A percentile compares a stretch with the other conserved stretches of the same genome.
phyloP scores from a whole-genome alignment of 2,888 invertebrate genomes.

The Halictus quadricinctus region DNA sequence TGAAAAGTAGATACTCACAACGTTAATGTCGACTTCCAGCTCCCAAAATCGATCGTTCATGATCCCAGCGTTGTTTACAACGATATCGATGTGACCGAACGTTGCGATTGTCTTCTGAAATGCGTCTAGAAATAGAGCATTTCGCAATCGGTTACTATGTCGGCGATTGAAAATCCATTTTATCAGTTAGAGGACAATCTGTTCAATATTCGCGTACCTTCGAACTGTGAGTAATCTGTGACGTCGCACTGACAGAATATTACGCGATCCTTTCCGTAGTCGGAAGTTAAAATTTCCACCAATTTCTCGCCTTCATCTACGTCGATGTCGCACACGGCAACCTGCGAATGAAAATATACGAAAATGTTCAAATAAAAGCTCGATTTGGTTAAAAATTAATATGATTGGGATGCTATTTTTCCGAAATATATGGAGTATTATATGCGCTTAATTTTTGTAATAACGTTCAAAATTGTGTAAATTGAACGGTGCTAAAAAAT shows the following conservation, averaged over 20 bases:
- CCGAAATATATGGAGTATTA: not conserved
- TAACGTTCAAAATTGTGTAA: too few relatives aligned
- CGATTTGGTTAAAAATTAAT: not conserved
- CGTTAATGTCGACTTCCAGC: conserved; percentile 89
- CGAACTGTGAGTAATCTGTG: conserved; percentile 90
- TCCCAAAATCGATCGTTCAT: conserved; percentile 91
- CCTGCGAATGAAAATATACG: conserved; percentile 82
- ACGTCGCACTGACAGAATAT: conserved; percentile 90
- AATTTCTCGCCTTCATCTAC: conserved; percentile 88
- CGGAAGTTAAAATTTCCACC: conserved; percentile 85
- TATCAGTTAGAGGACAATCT: not conserved
- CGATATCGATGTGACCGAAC: conserved; percentile 89
- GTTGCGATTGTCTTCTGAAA: conserved; percentile 89
- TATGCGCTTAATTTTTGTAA: too few relatives aligned
- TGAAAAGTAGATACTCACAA: conserved; percentile 83
- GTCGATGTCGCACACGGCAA: conserved; percentile 90
- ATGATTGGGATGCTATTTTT: not conserved
- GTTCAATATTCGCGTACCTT: conserved; percentile 83
- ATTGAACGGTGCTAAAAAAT: not conserved
- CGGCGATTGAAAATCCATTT: not conserved
- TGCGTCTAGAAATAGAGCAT: conserved; percentile 85
- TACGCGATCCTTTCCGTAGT: conserved; percentile 88
- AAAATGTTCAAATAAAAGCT: not conserved
- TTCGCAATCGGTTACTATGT: conserved; percentile 1
- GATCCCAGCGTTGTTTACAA: conserved; percentile 91